These are phyloP conservation scores for Pachypanchax playfairii DNA, from an alignment of 2,113 vertebrate genomes.

Conservation along the genomic window DNA sequence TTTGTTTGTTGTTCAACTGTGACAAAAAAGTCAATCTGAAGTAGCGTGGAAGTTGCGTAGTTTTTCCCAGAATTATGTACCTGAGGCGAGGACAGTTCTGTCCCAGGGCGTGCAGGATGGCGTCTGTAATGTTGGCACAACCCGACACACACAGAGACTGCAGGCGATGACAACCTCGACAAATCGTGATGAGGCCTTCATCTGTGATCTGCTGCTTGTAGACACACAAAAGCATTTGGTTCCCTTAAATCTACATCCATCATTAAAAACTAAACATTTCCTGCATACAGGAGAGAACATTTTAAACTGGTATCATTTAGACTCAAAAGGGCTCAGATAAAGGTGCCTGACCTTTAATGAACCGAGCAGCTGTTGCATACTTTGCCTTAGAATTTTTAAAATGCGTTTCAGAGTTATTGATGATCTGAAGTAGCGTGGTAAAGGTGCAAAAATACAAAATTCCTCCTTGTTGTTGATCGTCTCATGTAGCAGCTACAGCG, in stretches of 20 bases:
- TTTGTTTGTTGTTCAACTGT: too few relatives aligned
- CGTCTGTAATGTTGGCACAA: slow-evolving; percentile 97
- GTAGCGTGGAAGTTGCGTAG: slow-evolving; percentile 6
- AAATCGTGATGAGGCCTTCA: slow-evolving; percentile 97
- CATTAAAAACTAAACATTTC: too few relatives aligned
- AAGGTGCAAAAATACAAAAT: background rate
- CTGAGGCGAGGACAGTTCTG: slow-evolving; percentile 96
- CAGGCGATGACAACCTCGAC: slow-evolving; percentile 94
- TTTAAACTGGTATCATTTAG: too few relatives aligned
- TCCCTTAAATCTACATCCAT: slow-evolving; percentile 6
- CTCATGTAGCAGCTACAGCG: background rate
- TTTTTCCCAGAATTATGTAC: too few relatives aligned
- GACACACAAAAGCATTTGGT: background rate
- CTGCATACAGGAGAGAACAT: too few relatives aligned
- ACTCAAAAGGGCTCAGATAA: too few relatives aligned
- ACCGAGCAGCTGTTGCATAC: background rate
- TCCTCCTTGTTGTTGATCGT: background rate
- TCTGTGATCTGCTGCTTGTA: slow-evolving; percentile 95
- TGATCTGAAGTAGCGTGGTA: background rate
- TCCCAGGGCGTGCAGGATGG: slow-evolving; percentile 94
- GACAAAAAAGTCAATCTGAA: too few relatives aligned
- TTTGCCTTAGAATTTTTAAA: too few relatives aligned
- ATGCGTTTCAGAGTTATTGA: background rate
- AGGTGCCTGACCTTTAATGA: background rate
- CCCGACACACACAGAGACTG: slow-evolving; percentile 97